These are phyloP conservation scores for Pterostichus niger DNA, from an alignment of 2,888 invertebrate species.

Conservation along the genomic window DNA sequence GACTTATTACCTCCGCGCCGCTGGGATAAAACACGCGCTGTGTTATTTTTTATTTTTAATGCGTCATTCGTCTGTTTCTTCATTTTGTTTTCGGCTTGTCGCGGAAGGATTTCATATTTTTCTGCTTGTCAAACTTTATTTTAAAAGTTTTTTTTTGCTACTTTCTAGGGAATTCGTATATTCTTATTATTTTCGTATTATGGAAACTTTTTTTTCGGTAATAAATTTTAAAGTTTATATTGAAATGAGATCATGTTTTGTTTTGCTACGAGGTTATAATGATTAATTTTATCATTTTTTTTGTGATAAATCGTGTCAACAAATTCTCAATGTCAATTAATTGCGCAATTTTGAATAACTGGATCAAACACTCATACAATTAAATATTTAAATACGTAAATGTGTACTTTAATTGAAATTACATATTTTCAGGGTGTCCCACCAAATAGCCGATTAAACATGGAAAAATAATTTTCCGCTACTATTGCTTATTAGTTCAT, in stretches of 20 bases:
- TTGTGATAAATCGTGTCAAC: no score
- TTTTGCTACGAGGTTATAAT: no score
- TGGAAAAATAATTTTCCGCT: no score
- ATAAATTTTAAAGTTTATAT: slow-evolving; percentile 48
- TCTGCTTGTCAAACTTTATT: slow-evolving; percentile 57
- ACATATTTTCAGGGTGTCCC: no score
- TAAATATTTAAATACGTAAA: not conserved
- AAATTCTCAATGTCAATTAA: no score
- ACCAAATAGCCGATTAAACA: no score
- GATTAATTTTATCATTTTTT: no score
- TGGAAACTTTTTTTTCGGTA: slow-evolving; percentile 15
- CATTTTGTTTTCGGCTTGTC: slow-evolving; percentile 52
- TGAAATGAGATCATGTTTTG: slow-evolving; percentile 7
- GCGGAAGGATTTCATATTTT: slow-evolving; percentile 45
- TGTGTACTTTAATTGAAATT: not conserved
- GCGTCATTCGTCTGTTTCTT: slow-evolving; percentile 57
- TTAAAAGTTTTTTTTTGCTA: slow-evolving; percentile 48
- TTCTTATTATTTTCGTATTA: slow-evolving; percentile 47
- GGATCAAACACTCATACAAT: no score
- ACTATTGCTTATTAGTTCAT: no score
- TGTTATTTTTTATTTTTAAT: slow-evolving; percentile 55
- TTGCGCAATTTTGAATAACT: no score
- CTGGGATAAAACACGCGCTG: slow-evolving; percentile 18
- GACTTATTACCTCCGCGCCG: slow-evolving; percentile 60
- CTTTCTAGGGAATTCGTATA: slow-evolving; percentile 47